Percentiles rank a stretch among this genome's conserved stretches.
These are phyloP conservation scores for Ploceus nigricollis DNA, from an alignment of 2,113 vertebrate genomes.

Conservation along the genomic window DNA sequence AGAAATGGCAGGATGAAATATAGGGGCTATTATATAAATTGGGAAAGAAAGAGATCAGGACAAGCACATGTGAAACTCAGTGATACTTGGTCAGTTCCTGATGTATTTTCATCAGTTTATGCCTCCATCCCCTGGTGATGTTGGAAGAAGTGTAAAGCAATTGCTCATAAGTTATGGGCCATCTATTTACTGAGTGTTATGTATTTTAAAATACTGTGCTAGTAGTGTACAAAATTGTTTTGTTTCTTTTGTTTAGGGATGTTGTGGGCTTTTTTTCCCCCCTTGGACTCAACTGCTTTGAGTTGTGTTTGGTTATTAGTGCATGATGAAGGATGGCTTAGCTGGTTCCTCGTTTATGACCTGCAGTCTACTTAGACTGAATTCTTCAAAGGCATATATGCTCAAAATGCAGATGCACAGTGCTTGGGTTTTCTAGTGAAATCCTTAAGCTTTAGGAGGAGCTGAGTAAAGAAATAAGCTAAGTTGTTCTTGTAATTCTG, in stretches of 20 bases:
- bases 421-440: background rate
- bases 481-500: background rate
- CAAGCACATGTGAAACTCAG: background rate
- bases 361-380: background rate
- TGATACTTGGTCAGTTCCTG: background rate
- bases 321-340: background rate
- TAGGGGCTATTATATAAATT: background rate
- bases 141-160: background rate
- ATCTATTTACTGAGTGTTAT: background rate
- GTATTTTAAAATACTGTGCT: background rate
- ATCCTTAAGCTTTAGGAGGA: background rate
- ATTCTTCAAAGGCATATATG: background rate
- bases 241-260: background rate
- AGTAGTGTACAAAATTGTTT: background rate
- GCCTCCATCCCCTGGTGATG: background rate
- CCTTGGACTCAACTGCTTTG: background rate
- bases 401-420: background rate
- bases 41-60: background rate
- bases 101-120: background rate
- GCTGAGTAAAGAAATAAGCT: background rate
- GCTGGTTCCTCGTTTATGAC: background rate
- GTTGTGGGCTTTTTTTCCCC: background rate
- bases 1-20: constrained; percentile 23
- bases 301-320: background rate
- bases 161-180: background rate